Base-by-base conservation (phyloP, 2,113 vertebrate genomes). In the Cyanistes caeruleus region DNA sequence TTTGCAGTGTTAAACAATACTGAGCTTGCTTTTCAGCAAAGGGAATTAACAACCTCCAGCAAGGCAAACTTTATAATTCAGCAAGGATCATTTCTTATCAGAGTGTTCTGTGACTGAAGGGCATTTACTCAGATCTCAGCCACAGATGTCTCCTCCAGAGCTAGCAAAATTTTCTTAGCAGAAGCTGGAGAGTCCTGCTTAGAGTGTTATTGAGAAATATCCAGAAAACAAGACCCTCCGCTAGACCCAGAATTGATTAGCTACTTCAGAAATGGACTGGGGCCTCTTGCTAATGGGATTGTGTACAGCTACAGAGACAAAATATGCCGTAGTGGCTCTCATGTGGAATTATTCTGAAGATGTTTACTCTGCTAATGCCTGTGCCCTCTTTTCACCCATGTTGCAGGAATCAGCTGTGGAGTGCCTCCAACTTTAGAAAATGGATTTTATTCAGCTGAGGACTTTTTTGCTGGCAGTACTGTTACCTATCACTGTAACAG, bases 401-500 rank as follows among this genome's bases (percentile, higher is more conserved):
- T 25, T 80, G 15, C 67, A 98, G 99, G 99, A 52, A 99, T 99
- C 70, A 99, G 98, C 90, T 99, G 99, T 87, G 99, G 99, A 74
- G 88, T 97, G 35, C 99, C 99, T 39, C 98, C 94, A 65, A 92
- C 98, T 81, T 96, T 99, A 97, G 98, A 99, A 94, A 98, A 99
- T 16, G 99, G 99, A 28, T 97, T 98, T 91, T 98, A 99, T 93
- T 98, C 98, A 35, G 98, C 99, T 1, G 97, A 98, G 10, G 99
- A 99, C 87, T 98, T 99, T 85, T 97, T 99, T 33, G 98, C 99
- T 30, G 98, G 99, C 89, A 98, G 98, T 93, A 98, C 98, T 0
- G 98, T 99, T 90, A 98, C 98, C 22, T 99, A 99, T 93, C 98
- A 98, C 90, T 99, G 99, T 91, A 99, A 98, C 87, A 97, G 24